Percentiles rank a stretch among this genome's conserved stretches.
Conservation (phyloP, 2,113 vertebrate species). For the Garra rufa region DNA sequence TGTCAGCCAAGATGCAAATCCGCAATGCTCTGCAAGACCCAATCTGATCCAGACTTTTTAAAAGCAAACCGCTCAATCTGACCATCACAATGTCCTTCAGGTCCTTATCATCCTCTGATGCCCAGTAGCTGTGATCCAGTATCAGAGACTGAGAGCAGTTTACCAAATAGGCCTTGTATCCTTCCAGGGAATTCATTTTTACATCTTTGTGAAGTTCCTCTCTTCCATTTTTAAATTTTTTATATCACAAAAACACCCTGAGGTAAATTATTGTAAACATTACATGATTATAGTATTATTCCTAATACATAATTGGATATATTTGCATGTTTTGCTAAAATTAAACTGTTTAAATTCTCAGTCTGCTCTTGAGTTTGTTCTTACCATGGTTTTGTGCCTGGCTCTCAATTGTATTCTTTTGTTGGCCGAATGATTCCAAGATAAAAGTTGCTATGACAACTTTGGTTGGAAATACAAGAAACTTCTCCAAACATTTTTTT, state of each 20-base stretch:
- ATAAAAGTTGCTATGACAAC: constrained; percentile 41
- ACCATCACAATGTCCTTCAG: constrained; percentile 65
- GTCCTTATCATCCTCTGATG: constrained; percentile 22
- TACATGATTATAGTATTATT: not conserved
- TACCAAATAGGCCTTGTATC: constrained; percentile 54
- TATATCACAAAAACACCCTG: not conserved
- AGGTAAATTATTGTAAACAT: not conserved
- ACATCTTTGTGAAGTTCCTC: not conserved
- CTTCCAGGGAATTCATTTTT: constrained; percentile 37
- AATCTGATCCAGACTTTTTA: constrained; percentile 62
- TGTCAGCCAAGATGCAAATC: constrained; percentile 71
- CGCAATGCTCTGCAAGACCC: constrained; percentile 67
- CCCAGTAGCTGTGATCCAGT: constrained; percentile 39
- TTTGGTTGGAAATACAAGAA: not conserved
- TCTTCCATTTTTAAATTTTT: not conserved
- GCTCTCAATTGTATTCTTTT: not conserved
- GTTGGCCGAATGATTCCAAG: not conserved
- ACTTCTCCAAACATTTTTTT: not conserved
- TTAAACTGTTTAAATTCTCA: not conserved
- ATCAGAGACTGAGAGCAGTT: constrained; percentile 56
- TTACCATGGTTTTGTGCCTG: constrained; percentile 27
- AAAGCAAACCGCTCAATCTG: constrained; percentile 58
- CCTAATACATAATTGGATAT: not conserved
- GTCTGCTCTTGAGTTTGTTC: not conserved
- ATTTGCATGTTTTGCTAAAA: not conserved